Percentiles rank a stretch among this genome's conserved stretches.
phyloP scores from a whole-genome alignment of 2,113 vertebrate species.

The Cnemophilus loriae region DNA sequence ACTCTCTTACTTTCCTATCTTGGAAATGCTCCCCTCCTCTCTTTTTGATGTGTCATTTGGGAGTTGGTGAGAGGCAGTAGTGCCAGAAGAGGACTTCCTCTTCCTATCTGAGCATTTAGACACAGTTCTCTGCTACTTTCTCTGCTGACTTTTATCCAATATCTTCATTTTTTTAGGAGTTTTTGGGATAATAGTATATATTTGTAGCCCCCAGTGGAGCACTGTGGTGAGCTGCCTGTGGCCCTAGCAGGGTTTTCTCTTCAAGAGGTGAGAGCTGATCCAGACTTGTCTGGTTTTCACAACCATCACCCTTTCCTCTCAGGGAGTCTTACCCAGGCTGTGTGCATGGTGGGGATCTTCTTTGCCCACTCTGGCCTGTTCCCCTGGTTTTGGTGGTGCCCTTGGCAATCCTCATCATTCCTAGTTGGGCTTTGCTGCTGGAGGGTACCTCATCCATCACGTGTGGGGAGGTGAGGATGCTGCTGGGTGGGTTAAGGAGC shows the following conservation, averaged over 20 bases:
- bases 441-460: rapidly evolving
- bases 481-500: not conserved
- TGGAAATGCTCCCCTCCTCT: rapidly evolving
- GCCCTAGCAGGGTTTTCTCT: not conserved
- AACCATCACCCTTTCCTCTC: not conserved
- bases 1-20: not conserved
- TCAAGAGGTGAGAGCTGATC: not conserved
- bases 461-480: not conserved
- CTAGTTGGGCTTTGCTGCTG: rapidly evolving
- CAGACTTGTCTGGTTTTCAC: not conserved
- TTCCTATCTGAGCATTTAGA: not conserved
- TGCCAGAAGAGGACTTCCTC: not conserved
- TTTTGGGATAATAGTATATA: not conserved
- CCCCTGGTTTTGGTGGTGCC: not conserved
- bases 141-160: not conserved
- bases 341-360: not conserved
- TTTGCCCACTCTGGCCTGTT: rapidly evolving
- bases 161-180: not conserved
- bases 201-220: not conserved
- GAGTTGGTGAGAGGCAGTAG: not conserved
- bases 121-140: not conserved
- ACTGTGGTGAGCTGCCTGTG: not conserved
- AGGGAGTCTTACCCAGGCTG: not conserved
- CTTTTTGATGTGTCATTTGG: not conserved
- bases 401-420: not conserved